These are phyloP conservation scores for Adelosebastes latens DNA, from an alignment of 2,797 vertebrate genomes.

Conservation along the genomic window DNA sequence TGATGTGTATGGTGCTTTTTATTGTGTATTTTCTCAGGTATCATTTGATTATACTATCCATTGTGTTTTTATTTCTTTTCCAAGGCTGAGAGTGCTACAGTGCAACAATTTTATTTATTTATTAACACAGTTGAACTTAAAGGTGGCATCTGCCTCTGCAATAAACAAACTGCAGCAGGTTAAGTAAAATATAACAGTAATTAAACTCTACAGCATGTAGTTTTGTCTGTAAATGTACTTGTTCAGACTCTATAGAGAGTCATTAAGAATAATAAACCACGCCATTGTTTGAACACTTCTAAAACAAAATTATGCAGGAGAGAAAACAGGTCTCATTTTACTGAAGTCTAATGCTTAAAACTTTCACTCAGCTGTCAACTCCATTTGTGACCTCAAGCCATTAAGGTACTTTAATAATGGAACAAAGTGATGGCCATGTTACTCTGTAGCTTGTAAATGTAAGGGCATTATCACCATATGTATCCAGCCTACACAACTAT, in stretches of 20 bases:
- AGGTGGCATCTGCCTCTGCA: background rate
- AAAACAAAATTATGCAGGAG: background rate
- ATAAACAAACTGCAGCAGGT: background rate
- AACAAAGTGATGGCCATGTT: slow-evolving; percentile 24
- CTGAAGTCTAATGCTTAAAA: background rate
- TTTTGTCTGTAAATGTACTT: background rate
- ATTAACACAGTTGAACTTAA: background rate
- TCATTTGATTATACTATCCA: slow-evolving; percentile 14
- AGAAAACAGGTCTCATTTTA: background rate
- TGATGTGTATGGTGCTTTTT: background rate
- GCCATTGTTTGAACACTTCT: background rate
- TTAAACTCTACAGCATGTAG: background rate
- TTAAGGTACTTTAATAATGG: slow-evolving; percentile 18
- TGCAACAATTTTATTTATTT: slow-evolving; percentile 2
- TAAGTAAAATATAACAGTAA: background rate
- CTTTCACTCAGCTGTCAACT: slow-evolving; percentile 23
- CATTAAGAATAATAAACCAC: slow-evolving; percentile 3
- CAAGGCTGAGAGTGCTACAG: background rate
- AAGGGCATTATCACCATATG: slow-evolving; percentile 18
- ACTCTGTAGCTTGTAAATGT: slow-evolving; percentile 19
- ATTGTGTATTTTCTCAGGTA: slow-evolving; percentile 22
- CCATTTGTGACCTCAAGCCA: slow-evolving; percentile 31
- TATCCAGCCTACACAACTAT: slow-evolving; percentile 14
- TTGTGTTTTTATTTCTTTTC: background rate
- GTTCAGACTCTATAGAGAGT: background rate